Evolutionary conservation across 2,797 vertebrate species (phyloP), one percentile per base, ranked within the genome.

Genomic region (Myotis planiceps): DNA sequence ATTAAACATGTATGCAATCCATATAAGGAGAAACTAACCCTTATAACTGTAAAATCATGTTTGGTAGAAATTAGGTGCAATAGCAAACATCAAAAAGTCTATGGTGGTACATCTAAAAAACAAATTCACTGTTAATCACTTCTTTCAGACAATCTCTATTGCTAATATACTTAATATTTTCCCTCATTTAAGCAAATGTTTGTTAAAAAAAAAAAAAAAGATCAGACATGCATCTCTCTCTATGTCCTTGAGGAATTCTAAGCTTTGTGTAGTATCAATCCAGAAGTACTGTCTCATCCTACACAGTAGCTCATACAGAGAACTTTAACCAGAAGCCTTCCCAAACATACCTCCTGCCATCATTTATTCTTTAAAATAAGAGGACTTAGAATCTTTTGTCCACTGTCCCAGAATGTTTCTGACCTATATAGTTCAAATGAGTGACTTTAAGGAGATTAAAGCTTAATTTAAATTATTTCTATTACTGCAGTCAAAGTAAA

Each of bases 381-480:
- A 53, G 27, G 49, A 69, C 25, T n/a, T 58, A 89, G 51, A 79
- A 92, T 75, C 95, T 96, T 90, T 63, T 81, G 37, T 49, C 84
- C 60, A 71, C 19, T 66, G 10, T 72, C 60, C 55, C 34, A 71
- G 32, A 96, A 93, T 79, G 45, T 53, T 94, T 89, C 75, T 90
- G 55, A 94, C 76, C 42, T 63, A 87, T 47, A 92, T 0, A 92
- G 37, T 75, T 94, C 34, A 88, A 94, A 88, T 90, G 42, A 79
- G 49, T 90, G 71, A 83, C 49, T 91, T 84, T 87, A 96, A 90
- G 74, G 76, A 90, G 65, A 92, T 88, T 93, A 94, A 95, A 90
- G 66, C 34, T 95, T 58, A 63, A 96, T 94, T 95, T 87, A 95
- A 95, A 95, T 92, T 82, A 96, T 95, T 95, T 94, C 94, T 97